These are phyloP conservation scores for Oscheius sp. DNA, from an alignment of 2,888 invertebrate species.

Conservation along the genomic window DNA sequence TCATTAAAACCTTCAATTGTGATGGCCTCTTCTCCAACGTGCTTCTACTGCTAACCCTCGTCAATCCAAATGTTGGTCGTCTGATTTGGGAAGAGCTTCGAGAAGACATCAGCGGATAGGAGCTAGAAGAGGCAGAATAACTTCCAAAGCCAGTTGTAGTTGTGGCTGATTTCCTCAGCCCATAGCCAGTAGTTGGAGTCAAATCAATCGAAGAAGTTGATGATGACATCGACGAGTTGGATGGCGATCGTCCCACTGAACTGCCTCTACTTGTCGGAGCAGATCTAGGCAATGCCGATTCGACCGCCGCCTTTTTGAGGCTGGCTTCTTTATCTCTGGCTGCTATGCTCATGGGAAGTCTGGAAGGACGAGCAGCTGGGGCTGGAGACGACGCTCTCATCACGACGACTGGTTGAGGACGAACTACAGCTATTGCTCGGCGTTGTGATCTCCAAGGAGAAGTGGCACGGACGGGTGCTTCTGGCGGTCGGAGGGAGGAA, in stretches of 20 bases:
- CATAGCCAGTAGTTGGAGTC: neutral
- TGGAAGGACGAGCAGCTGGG: slow-evolving; percentile 44
- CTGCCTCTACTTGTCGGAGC: too few species aligned
- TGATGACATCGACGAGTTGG: slow-evolving; percentile 17
- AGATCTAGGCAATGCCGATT: slow-evolving; percentile 28
- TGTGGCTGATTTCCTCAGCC: slow-evolving; percentile 37
- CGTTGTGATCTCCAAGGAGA: slow-evolving; percentile 53
- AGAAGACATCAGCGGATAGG: slow-evolving; percentile 34
- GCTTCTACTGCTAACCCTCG: slow-evolving; percentile 60
- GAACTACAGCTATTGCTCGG: slow-evolving; percentile 61
- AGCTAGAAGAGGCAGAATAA: slow-evolving; percentile 37
- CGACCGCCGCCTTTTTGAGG: slow-evolving; percentile 18
- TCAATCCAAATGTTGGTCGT: slow-evolving; percentile 59
- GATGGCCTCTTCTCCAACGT: slow-evolving; percentile 62
- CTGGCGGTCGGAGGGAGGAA: slow-evolving; percentile 30
- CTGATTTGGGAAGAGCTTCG: slow-evolving; percentile 51
- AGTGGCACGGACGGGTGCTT: slow-evolving; percentile 33
- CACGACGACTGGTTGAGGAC: slow-evolving; percentile 66
- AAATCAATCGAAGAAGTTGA: slow-evolving; percentile 6
- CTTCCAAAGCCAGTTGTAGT: slow-evolving; percentile 40
- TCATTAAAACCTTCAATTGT: slow-evolving; percentile 51
- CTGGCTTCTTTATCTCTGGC: slow-evolving; percentile 38
- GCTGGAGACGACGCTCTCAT: slow-evolving; percentile 44
- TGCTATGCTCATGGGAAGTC: slow-evolving; percentile 52
- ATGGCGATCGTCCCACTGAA: slow-evolving; percentile 26